A percentile compares a stretch with the other conserved stretches of the same genome.
phyloP scores from a whole-genome alignment of 1,140 invertebrate species.

The Uloborus diversus region DNA sequence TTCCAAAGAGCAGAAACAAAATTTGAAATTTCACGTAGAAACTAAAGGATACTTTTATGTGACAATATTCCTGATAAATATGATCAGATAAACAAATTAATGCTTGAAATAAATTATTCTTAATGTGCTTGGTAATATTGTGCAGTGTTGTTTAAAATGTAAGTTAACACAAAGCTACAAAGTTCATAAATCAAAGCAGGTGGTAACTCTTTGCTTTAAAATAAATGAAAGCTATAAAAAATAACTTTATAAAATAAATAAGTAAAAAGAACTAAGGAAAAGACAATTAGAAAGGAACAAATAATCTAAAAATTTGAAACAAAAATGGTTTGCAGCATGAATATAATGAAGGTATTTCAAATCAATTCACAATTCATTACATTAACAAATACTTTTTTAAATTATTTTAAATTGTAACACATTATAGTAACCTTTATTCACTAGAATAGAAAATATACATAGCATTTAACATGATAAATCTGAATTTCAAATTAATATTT shows the following conservation, averaged over 20 bases:
- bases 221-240: background rate
- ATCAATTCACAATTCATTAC: too few relatives aligned
- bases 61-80: background rate
- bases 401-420: too few relatives aligned
- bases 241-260: background rate
- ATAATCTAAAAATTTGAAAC: background rate
- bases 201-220: slow-evolving; percentile 10
- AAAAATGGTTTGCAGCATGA: slow-evolving; percentile 31
- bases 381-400: too few relatives aligned
- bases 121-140: too few relatives aligned
- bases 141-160: too few relatives aligned
- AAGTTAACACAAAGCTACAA: too few relatives aligned
- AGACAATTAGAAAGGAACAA: background rate
- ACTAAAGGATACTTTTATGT: background rate
- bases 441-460: background rate
- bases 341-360: too few relatives aligned
- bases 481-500: too few relatives aligned
- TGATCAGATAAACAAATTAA: background rate
- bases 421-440: background rate
- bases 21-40: too few relatives aligned
- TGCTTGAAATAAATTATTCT: background rate
- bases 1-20: too few relatives aligned
- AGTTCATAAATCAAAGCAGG: background rate
- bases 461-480: background rate
- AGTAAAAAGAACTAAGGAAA: background rate